These are phyloP conservation scores for Syngnathus scovelli DNA, from an alignment of 2,113 vertebrate species.

Conservation along the genomic window DNA sequence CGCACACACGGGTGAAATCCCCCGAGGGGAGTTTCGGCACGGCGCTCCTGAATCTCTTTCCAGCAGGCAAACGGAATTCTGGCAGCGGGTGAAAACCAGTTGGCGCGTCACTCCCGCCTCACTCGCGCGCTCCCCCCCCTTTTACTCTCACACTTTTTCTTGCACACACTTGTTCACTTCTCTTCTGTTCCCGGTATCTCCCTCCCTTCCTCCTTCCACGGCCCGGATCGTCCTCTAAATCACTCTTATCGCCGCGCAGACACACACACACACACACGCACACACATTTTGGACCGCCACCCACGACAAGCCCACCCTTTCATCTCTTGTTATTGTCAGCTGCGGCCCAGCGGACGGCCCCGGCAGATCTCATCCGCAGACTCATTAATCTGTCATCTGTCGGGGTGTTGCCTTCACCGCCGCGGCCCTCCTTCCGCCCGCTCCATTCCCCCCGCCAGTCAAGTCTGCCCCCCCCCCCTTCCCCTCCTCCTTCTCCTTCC, in stretches of 20 bases:
- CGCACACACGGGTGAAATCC: slow-evolving; percentile 46
- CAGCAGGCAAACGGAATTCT: slow-evolving; percentile 59
- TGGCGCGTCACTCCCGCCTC: slow-evolving; percentile 25
- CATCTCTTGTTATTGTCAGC: slow-evolving; percentile 64
- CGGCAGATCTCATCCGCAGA: slow-evolving; percentile 59
- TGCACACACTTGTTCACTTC: slow-evolving; percentile 40
- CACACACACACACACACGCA: neutral
- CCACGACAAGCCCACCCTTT: slow-evolving; percentile 43
- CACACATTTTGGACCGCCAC: slow-evolving; percentile 16
- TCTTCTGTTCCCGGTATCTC: slow-evolving; percentile 19
- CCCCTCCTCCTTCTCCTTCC: slow-evolving; percentile 20
- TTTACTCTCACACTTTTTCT: slow-evolving; percentile 25
- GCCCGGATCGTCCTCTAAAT: slow-evolving; percentile 10
- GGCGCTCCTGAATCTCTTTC: slow-evolving; percentile 57
- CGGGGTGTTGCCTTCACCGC: slow-evolving; percentile 50
- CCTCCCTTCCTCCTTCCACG: slow-evolving; percentile 1
- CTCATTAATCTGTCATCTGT: slow-evolving; percentile 67
- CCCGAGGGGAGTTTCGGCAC: slow-evolving; percentile 56
- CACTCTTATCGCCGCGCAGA: slow-evolving; percentile 2
- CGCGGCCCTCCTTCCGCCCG: slow-evolving; percentile 30
- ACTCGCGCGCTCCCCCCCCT: neutral
- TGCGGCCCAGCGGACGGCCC: slow-evolving; percentile 53
- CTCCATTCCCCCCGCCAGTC: slow-evolving; percentile 34
- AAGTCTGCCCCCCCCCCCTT: slow-evolving; percentile 17
- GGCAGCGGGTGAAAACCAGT: slow-evolving; percentile 56